phyloP scores from a whole-genome alignment of 2,797 vertebrate genomes.

The Hydrophis major region DNA sequence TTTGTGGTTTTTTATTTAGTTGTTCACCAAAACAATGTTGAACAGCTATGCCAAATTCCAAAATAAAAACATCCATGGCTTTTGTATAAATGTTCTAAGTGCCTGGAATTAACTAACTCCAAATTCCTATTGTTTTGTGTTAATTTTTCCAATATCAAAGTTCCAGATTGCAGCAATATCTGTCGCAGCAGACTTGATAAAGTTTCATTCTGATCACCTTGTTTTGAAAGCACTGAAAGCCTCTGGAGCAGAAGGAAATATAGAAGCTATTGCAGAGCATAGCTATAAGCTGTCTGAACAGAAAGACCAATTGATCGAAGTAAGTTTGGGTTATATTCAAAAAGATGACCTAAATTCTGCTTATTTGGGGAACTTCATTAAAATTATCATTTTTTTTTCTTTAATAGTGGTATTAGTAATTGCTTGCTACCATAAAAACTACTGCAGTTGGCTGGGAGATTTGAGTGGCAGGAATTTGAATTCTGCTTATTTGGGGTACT shows the following conservation, averaged over 20 bases:
- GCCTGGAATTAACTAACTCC: neutral
- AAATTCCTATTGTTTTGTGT: neutral
- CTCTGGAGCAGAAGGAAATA: conserved; percentile 89
- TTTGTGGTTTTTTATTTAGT: neutral
- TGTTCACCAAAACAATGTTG: neutral
- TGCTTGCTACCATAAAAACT: neutral
- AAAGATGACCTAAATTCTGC: neutral
- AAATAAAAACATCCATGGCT: neutral
- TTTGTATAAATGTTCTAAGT: neutral
- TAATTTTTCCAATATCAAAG: conserved; percentile 65
- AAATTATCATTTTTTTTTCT: neutral
- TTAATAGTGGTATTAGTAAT: neutral
- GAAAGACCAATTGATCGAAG: conserved; percentile 96
- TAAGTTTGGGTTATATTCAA: conserved; percentile 58
- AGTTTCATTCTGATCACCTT: conserved; percentile 86
- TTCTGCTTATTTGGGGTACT: neutral
- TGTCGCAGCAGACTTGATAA: conserved; percentile 85
- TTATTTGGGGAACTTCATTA: neutral
- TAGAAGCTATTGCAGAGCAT: conserved; percentile 89
- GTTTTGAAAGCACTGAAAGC: conserved; percentile 89
- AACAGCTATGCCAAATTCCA: neutral
- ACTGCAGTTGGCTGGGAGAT: neutral
- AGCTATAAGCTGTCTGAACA: conserved; percentile 91
- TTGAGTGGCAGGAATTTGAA: neutral
- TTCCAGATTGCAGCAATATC: conserved; percentile 87